phyloP scores from a whole-genome alignment of 2,797 vertebrate genomes.

The Nannoperca australis region DNA sequence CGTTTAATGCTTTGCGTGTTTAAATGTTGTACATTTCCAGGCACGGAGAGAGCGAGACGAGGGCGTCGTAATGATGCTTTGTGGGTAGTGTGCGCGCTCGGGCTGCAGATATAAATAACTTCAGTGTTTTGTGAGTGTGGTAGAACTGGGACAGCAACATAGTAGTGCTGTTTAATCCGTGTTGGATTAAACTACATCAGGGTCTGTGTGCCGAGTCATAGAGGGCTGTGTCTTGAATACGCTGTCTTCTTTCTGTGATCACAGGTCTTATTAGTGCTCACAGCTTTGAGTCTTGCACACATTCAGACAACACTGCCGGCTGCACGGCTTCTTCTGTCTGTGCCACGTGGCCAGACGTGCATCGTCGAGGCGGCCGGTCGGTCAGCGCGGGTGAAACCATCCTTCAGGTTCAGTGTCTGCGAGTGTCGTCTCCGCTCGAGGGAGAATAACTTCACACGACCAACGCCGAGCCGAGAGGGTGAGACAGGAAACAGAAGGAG shows the following conservation, averaged over 20 bases:
- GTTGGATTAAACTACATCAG: constrained; percentile 33
- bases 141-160: constrained; percentile 41
- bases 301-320: neutral
- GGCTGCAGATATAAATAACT: constrained; percentile 58
- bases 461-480: constrained; percentile 12
- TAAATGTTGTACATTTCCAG: neutral
- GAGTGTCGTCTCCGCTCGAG: constrained; percentile 19
- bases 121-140: constrained; percentile 24
- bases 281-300: neutral
- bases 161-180: constrained; percentile 40
- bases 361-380: neutral
- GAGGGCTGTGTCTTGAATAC: neutral
- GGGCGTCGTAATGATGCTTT: neutral
- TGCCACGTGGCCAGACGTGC: neutral
- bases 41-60: neutral
- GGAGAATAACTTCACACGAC: constrained; percentile 31
- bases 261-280: neutral
- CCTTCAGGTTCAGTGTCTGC: constrained; percentile 42
- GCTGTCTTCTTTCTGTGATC: no score
- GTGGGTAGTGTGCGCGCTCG: neutral
- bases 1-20: neutral
- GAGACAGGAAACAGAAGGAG: constrained; percentile 8
- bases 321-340: neutral
- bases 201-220: neutral
- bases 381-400: constrained; percentile 4